A percentile compares a stretch with the other conserved stretches of the same genome.
Conservation (phyloP, 1,140 invertebrate species). For the Sinonovacula constricta region DNA sequence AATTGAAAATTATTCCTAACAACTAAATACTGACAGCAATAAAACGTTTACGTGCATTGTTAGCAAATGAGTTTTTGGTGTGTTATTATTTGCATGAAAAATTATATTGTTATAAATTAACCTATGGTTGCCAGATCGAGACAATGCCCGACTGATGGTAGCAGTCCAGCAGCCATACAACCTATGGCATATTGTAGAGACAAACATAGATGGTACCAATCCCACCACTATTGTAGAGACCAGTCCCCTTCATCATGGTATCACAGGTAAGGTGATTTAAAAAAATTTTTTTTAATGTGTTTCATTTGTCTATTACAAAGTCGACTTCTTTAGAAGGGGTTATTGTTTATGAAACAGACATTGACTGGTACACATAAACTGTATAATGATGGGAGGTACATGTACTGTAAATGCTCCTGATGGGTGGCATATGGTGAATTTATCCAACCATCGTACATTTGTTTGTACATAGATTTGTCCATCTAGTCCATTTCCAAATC, state of each 20-base stretch:
- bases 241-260: slow-evolving; percentile 27
- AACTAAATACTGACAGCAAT: too few relatives aligned
- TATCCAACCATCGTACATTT: too few relatives aligned
- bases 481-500: too few relatives aligned
- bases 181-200: slow-evolving; percentile 22
- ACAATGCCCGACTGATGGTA: slow-evolving; percentile 24
- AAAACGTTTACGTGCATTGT: too few relatives aligned
- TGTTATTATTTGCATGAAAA: too few relatives aligned
- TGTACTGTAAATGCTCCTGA: too few relatives aligned
- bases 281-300: not conserved
- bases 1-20: too few relatives aligned
- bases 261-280: slow-evolving; percentile 34
- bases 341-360: not conserved
- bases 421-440: too few relatives aligned
- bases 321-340: not conserved
- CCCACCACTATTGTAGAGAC: not conserved
- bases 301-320: not conserved
- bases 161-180: slow-evolving; percentile 29
- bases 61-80: too few relatives aligned
- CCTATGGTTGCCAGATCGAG: slow-evolving; percentile 25
- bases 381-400: not conserved
- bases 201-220: slow-evolving; percentile 12
- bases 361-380: not conserved
- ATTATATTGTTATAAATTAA: too few relatives aligned
- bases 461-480: too few relatives aligned